Base-by-base conservation (phyloP, 2,888 invertebrate genomes). In the Thelaira solivaga region DNA sequence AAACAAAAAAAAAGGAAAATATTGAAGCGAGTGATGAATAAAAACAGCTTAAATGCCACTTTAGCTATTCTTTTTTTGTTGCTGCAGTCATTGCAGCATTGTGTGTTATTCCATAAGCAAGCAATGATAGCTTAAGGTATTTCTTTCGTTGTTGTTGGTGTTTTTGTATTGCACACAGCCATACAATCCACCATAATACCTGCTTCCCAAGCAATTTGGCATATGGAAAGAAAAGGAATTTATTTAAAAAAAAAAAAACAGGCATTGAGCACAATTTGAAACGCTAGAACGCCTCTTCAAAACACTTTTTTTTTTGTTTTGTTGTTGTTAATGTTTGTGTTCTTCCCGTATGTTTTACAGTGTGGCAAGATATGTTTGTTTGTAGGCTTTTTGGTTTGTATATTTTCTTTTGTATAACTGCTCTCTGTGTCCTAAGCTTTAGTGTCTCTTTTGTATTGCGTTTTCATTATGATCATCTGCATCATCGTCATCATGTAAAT, bases 281-380 rank as follows among this genome's bases (percentile, higher is more conserved):
- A 85, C 83, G 84, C 86, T 86, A 87, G 85, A 86, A 86, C 86
- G 87, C 87, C 86, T 87, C 86, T 86, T 81, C 83, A 81, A 86
- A 84, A 86, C 86, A 86, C 85, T 85, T 53, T 78, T 49, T 13
- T 47, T 69, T 20, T 45, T 64, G 31, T 47, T 59, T 24, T 53
- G 55, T 62, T 71, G 51, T 53, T 57, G 31, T 43, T 49, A 31
- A n/a, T n/a, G n/a, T n/a, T n/a, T n/a, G n/a, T n/a, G n/a, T n/a
- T n/a, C n/a, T n/a, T n/a, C n/a, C n/a, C n/a, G n/a, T 74, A 20
- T 57, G 29, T 51, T 43, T 29, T 36, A 31, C 31, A 16, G 22
- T 68, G 57, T 34, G 61, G 51, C 51, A 43, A 26, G 62, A 59
- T 20, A 43, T 53, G 16, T 13, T 39, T 29, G 20, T 55, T 26